phyloP scores from a whole-genome alignment of 2,797 vertebrate species.

The Sebastolobus altivelis region DNA sequence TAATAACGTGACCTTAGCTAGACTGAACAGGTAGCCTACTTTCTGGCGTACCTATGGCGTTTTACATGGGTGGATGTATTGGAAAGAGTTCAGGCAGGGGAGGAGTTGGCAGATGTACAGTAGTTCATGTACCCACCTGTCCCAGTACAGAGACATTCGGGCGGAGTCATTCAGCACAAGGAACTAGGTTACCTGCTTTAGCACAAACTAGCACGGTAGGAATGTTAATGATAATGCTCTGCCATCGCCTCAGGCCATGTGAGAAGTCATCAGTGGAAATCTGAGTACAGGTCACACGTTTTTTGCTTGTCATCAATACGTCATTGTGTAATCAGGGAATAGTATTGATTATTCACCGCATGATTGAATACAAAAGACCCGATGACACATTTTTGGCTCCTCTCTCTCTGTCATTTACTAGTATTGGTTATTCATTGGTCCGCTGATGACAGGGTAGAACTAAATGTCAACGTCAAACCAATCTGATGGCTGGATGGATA shows the following conservation, averaged over 20 bases:
- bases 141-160: background rate
- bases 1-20: background rate
- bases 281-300: slow-evolving; percentile 41
- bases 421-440: slow-evolving; percentile 53
- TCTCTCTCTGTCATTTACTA: background rate
- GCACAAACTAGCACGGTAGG: slow-evolving; percentile 47
- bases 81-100: slow-evolving; percentile 9
- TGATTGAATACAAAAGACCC: slow-evolving; percentile 15
- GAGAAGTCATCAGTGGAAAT: slow-evolving; percentile 46
- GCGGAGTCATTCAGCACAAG: background rate
- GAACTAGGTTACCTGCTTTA: slow-evolving; percentile 36
- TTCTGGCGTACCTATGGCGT: background rate
- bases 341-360: slow-evolving; percentile 65
- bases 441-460: slow-evolving; percentile 39
- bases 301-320: slow-evolving; percentile 52
- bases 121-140: slow-evolving; percentile 49
- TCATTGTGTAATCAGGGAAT: slow-evolving; percentile 38
- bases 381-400: slow-evolving; percentile 64
- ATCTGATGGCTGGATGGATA: slow-evolving; percentile 12
- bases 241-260: slow-evolving; percentile 28
- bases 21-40: too few species aligned
- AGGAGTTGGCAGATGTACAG: slow-evolving; percentile 14
- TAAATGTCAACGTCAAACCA: slow-evolving; percentile 3
- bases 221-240: slow-evolving; percentile 62
- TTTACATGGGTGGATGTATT: background rate